Percentiles rank a stretch among this genome's conserved stretches.
These are phyloP conservation scores for Myiotriccus ornatus DNA, from an alignment of 2,797 vertebrate species.

Conservation along the genomic window DNA sequence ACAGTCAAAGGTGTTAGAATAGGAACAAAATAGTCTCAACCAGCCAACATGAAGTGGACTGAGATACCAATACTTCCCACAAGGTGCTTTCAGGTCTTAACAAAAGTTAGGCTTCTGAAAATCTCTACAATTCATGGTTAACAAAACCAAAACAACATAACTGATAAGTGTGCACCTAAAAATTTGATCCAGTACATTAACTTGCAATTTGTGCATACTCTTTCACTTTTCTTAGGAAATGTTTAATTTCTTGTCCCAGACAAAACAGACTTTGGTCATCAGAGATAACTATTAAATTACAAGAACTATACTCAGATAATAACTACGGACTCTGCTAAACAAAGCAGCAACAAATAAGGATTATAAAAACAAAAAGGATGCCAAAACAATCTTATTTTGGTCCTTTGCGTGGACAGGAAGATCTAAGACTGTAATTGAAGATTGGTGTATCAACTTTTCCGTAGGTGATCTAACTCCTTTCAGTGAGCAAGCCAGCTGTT, in stretches of 20 bases:
- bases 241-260: not conserved
- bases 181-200: not conserved
- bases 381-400: slow-evolving; percentile 19
- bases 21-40: not conserved
- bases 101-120: not conserved
- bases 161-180: not conserved
- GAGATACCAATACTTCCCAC: not conserved
- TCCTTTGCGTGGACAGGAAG: slow-evolving; percentile 25
- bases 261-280: not conserved
- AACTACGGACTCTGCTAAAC: not conserved
- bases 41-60: not conserved
- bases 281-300: not conserved
- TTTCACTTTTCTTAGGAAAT: not conserved
- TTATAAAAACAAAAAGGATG: slow-evolving; percentile 4
- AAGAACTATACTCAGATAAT: not conserved
- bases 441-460: not conserved
- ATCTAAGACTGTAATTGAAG: not conserved
- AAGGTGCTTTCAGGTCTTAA: not conserved
- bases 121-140: not conserved
- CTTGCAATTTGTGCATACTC: not conserved
- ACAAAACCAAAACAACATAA: not conserved
- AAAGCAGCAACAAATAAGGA: not conserved
- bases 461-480: not conserved
- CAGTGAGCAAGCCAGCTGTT: not conserved
- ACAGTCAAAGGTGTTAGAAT: not conserved